Conservation (phyloP, 2,888 invertebrate genomes). For the Lochmaea crataegi region DNA sequence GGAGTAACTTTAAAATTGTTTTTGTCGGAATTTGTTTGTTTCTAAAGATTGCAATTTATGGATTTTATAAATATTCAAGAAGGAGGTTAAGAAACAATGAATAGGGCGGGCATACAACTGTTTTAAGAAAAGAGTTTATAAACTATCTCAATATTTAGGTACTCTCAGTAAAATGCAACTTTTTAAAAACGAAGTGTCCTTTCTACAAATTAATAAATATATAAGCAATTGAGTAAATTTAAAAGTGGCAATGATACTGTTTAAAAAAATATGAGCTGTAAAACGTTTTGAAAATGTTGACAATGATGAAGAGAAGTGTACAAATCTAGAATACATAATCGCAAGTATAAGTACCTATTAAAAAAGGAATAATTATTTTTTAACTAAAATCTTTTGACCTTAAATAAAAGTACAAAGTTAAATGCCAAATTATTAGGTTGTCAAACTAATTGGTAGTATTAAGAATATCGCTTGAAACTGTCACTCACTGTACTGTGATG, state of each 20-base stretch:
- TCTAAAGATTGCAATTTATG: background rate
- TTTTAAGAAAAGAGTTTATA: background rate
- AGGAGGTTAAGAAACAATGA: background rate
- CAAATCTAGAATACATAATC: background rate
- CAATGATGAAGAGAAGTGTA: background rate
- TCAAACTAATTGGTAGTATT: too few species aligned
- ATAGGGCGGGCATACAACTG: background rate
- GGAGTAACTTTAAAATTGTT: too few species aligned
- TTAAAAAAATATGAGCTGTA: background rate
- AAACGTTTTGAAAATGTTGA: too few species aligned
- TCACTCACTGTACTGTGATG: too few species aligned
- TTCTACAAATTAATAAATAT: background rate
- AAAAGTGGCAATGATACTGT: background rate
- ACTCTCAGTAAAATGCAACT: background rate
- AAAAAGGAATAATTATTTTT: too few species aligned
- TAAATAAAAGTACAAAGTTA: too few species aligned
- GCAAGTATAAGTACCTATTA: too few species aligned
- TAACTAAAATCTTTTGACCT: too few species aligned
- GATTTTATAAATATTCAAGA: background rate
- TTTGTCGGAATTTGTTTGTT: too few species aligned
- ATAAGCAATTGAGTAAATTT: too few species aligned
- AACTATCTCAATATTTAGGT: background rate
- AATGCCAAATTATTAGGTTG: too few species aligned
- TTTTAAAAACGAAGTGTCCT: background rate
- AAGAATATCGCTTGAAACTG: too few species aligned